A percentile compares a stretch with the other conserved stretches of the same genome.
phyloP scores from a whole-genome alignment of 2,113 vertebrate species.

The Dicaeum eximium region DNA sequence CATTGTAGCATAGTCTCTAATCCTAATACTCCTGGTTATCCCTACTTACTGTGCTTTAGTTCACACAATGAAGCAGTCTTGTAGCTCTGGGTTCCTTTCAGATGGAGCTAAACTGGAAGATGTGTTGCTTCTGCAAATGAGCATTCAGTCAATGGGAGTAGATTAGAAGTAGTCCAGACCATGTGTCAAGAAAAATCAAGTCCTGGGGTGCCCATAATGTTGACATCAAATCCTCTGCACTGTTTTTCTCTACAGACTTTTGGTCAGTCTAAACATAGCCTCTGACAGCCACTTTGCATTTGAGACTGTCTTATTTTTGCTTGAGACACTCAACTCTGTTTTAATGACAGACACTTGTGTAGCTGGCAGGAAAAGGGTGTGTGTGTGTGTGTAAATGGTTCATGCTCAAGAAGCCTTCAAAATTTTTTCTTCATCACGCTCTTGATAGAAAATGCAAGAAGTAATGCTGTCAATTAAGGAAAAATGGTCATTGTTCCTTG shows the following conservation, averaged over 20 bases:
- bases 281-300: neutral
- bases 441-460: neutral
- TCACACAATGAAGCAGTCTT: neutral
- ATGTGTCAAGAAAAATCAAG: neutral
- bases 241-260: neutral
- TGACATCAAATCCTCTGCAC: neutral
- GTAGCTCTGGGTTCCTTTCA: neutral
- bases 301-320: neutral
- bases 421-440: neutral
- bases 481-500: neutral
- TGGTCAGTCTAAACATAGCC: neutral
- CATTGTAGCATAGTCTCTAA: neutral
- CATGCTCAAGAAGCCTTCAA: neutral
- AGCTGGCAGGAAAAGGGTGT: neutral
- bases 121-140: constrained; percentile 33
- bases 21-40: constrained; percentile 34
- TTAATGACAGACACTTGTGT: neutral
- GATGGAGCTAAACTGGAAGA: neutral
- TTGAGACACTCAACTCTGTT: neutral
- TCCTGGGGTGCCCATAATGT: neutral
- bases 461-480: neutral
- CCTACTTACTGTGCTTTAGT: constrained; percentile 10
- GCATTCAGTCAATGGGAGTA: neutral
- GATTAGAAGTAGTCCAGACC: neutral
- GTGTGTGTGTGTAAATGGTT: neutral